Percentiles rank a stretch among this genome's conserved stretches.
These are phyloP conservation scores for Acholoe squamosa DNA, from an alignment of 2,888 invertebrate genomes.

Conservation along the genomic window DNA sequence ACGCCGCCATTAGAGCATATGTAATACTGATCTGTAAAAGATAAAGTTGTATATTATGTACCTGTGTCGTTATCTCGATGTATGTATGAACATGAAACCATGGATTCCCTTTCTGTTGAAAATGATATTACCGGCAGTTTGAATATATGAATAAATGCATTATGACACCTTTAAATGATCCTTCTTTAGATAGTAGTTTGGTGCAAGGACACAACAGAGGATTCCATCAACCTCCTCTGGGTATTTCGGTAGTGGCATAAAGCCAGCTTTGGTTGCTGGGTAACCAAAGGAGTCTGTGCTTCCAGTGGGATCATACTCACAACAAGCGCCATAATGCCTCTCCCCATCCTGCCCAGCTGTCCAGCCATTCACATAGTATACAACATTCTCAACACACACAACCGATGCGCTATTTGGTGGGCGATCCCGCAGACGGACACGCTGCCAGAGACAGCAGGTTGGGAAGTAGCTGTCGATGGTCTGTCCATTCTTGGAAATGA, in stretches of 20 bases:
- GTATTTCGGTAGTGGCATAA: background rate
- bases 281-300: background rate
- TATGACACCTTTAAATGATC: background rate
- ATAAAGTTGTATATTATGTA: too few species aligned
- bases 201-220: background rate
- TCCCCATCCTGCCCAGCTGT: background rate
- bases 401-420: background rate
- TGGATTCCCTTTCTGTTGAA: too few species aligned
- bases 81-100: too few species aligned
- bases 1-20: too few species aligned
- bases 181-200: conserved; percentile 5
- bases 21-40: too few species aligned
- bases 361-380: conserved; percentile 41
- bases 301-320: background rate
- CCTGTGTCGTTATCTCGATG: too few species aligned
- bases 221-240: conserved; percentile 15
- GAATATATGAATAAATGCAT: too few species aligned
- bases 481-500: background rate
- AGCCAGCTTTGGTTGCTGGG: background rate
- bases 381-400: background rate
- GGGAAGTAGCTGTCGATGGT: background rate
- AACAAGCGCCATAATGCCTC: background rate
- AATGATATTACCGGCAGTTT: too few species aligned
- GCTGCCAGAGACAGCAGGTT: background rate
- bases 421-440: background rate